A percentile compares a stretch with the other conserved stretches of the same genome.
phyloP scores from a whole-genome alignment of 2,113 vertebrate genomes.

The Probosciger aterrimus region DNA sequence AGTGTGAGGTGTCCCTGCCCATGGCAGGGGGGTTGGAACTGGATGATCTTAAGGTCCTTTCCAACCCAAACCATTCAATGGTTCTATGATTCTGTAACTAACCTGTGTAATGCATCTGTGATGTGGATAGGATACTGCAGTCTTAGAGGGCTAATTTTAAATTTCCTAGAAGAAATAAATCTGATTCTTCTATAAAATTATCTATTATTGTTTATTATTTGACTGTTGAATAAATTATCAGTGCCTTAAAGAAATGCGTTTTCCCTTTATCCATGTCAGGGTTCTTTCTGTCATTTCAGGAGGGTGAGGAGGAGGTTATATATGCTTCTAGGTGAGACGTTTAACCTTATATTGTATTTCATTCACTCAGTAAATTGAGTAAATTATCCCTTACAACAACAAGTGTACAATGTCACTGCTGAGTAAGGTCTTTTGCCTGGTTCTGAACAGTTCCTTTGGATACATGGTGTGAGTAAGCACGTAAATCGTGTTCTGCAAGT shows the following conservation, averaged over 20 bases:
- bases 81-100: neutral
- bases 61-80: neutral
- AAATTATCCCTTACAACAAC: neutral
- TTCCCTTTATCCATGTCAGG: neutral
- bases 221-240: neutral
- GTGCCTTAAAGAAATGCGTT: neutral
- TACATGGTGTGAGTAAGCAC: neutral
- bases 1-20: neutral
- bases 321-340: neutral
- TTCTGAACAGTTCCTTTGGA: neutral
- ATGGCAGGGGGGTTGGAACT: neutral
- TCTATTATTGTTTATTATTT: neutral
- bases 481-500: neutral
- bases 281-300: neutral
- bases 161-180: neutral
- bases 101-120: neutral
- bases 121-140: neutral
- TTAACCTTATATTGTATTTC: neutral
- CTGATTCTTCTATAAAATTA: neutral
- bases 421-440: constrained; percentile 1
- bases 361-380: neutral
- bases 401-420: neutral
- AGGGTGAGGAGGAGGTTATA: neutral
- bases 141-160: neutral
- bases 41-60: neutral